phyloP scores from a whole-genome alignment of 30 jellyfish, hydroid and myxozoan genomes.

The Catostylus mosaicus region DNA sequence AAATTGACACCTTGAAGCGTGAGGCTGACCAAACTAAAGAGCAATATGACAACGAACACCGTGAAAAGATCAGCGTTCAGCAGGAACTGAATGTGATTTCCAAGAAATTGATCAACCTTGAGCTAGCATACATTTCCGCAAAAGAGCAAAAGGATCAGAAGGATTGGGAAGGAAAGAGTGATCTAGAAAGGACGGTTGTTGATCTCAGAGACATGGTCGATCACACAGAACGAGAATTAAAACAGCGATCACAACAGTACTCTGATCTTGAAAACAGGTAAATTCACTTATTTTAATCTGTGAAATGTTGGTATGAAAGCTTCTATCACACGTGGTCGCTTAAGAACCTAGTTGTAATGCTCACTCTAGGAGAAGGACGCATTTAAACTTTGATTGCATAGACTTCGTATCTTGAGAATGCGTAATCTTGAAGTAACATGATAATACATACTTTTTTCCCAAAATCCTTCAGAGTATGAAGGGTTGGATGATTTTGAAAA shows the following conservation, averaged over 20 bases:
- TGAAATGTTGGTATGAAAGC: too few relatives aligned
- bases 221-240: conserved; percentile 84
- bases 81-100: conserved; percentile 83
- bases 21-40: conserved; percentile 74
- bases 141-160: conserved; percentile 73
- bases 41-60: conserved; percentile 69
- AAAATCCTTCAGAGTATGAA: too few relatives aligned
- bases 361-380: too few relatives aligned
- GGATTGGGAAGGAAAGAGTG: conserved; percentile 80
- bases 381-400: too few relatives aligned
- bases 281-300: too few relatives aligned
- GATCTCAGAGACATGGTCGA: conserved; percentile 83
- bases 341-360: too few relatives aligned
- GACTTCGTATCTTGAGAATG: too few relatives aligned
- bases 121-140: conserved; percentile 78
- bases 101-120: conserved; percentile 80
- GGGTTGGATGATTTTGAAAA: too few relatives aligned
- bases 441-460: too few relatives aligned
- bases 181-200: conserved; percentile 62
- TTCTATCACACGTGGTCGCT: too few relatives aligned
- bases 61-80: conserved; percentile 70
- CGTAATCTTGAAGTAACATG: too few relatives aligned
- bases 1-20: conserved; percentile 72
- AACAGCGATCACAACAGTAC: conserved; percentile 60
- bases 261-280: conserved; percentile 66